Base-by-base conservation (phyloP, 2,888 invertebrate genomes). In the Synergus laeviventris region DNA sequence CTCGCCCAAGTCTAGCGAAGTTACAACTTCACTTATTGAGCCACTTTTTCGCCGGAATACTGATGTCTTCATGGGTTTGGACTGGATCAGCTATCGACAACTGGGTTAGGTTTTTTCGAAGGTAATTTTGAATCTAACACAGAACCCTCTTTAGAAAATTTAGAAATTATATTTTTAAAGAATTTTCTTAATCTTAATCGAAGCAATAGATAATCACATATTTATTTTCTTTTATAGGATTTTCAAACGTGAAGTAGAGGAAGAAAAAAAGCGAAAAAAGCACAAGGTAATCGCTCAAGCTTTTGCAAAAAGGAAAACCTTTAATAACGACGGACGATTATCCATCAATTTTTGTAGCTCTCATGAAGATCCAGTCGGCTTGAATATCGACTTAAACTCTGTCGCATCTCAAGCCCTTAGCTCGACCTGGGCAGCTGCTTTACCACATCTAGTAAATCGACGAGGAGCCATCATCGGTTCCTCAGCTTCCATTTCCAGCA, bases 31-130 rank as follows among this genome's bases (percentile, higher is more conserved):
- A 98, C 86, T 91, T 98, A 84, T 91, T 97, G 79, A 94, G 96
- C 75, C 93, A 96, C 81, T 98, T 97, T 92, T 95, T 95, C 82
- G 94, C 95, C 56, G 97, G 97, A 60, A 94, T 97, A 79, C 93
- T 96, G 39, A 97, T 98, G 95, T 97, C 97, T 4, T 96, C 97
- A 0, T 98, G 98, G 97, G 96, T 97, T 42, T 98, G 97, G 97
- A 98, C 97, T 9, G 94, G 94, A 31, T 95, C 97, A 56, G 96
- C 97, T 7, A 90, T 96, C 8, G 94, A 95, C 83, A 94, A 96
- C 16, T 99, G 98, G 98, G 94, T 94, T 79, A 93, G 97, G 76
- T 97, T 56, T 31, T 36, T 60, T 31, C 5, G 31, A 31, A 31
- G 31, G 31, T 31, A 31, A 31, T 7, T 31, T 31, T 31, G 31